Evolutionary conservation across 2,888 invertebrate species (phyloP).

Genomic region (Tiphia femorata): DNA sequence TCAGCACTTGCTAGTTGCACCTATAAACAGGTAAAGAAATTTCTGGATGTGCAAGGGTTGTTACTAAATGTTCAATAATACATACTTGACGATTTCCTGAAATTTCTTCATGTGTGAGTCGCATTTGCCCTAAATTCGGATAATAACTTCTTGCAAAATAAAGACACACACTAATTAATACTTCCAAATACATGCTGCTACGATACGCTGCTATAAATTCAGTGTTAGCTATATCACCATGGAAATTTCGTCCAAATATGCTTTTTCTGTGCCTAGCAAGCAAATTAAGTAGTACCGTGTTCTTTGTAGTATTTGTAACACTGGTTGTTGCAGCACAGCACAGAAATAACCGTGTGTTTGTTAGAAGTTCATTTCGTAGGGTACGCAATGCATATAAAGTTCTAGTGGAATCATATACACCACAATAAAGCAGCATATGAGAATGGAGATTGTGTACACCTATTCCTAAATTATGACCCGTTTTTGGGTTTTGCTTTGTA

Average conservation of each 20-base stretch:
- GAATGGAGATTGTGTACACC: slow-evolving; percentile 83
- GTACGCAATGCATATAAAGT: slow-evolving; percentile 82
- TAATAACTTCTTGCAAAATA: slow-evolving; percentile 87
- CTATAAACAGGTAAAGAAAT: slow-evolving; percentile 57
- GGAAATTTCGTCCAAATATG: slow-evolving; percentile 79
- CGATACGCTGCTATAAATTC: slow-evolving; percentile 80
- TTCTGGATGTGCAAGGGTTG: neutral
- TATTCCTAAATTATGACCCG: slow-evolving; percentile 57
- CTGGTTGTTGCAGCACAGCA: slow-evolving; percentile 83
- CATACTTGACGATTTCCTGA: slow-evolving; percentile 77
- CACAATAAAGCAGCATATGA: slow-evolving; percentile 85
- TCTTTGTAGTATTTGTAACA: slow-evolving; percentile 72
- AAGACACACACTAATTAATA: slow-evolving; percentile 80
- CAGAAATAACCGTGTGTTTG: slow-evolving; percentile 80
- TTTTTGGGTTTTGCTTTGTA: slow-evolving; percentile 51
- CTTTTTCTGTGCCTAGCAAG: slow-evolving; percentile 84
- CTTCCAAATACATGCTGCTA: slow-evolving; percentile 86
- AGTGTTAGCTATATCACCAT: slow-evolving; percentile 73
- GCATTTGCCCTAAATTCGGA: slow-evolving; percentile 78
- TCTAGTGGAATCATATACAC: slow-evolving; percentile 82
- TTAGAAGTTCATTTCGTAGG: slow-evolving; percentile 78
- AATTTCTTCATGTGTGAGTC: slow-evolving; percentile 78
- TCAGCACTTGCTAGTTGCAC: slow-evolving; percentile 84
- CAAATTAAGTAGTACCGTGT: slow-evolving; percentile 73
- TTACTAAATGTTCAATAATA: neutral